Percentiles rank a stretch among this genome's conserved stretches.
phyloP scores from a whole-genome alignment of 2,797 vertebrate species.

The Cryptoblepharus egeriae region DNA sequence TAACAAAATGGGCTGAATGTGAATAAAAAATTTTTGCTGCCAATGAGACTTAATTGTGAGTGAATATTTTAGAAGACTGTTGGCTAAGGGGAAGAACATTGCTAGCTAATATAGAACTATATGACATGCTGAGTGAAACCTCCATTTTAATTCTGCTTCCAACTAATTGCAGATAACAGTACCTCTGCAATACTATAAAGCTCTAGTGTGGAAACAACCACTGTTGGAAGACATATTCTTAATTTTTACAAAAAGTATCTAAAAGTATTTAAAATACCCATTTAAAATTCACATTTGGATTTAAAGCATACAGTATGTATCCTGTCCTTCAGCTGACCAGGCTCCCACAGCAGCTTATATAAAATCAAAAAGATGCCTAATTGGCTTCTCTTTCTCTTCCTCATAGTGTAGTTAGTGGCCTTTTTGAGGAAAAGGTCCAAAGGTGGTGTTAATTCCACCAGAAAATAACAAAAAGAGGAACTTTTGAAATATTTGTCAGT shows the following conservation, averaged over 20 bases:
- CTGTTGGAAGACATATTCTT: neutral
- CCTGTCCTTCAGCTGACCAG: neutral
- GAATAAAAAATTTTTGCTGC: neutral
- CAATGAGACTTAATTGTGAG: neutral
- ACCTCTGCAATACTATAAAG: too few species aligned
- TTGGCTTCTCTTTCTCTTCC: too few species aligned
- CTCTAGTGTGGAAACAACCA: neutral
- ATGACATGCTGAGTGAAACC: too few species aligned
- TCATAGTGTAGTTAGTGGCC: too few species aligned
- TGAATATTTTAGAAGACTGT: too few species aligned
- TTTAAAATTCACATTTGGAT: neutral
- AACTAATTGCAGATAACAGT: too few species aligned
- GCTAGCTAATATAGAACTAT: too few species aligned
- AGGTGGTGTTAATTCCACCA: too few species aligned
- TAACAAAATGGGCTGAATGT: too few species aligned
- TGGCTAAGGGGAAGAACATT: too few species aligned
- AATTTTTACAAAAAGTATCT: neutral
- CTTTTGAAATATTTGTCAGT: neutral
- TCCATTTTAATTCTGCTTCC: too few species aligned
- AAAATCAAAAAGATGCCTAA: neutral
- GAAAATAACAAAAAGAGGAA: neutral
- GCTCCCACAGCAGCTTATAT: neutral
- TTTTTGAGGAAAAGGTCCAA: too few species aligned
- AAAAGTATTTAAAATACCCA: neutral
- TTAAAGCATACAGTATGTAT: neutral